Percentiles rank a stretch among this genome's conserved stretches.
These are phyloP conservation scores for Pyrrhia umbra DNA, from an alignment of 2,888 invertebrate genomes.

Conservation along the genomic window DNA sequence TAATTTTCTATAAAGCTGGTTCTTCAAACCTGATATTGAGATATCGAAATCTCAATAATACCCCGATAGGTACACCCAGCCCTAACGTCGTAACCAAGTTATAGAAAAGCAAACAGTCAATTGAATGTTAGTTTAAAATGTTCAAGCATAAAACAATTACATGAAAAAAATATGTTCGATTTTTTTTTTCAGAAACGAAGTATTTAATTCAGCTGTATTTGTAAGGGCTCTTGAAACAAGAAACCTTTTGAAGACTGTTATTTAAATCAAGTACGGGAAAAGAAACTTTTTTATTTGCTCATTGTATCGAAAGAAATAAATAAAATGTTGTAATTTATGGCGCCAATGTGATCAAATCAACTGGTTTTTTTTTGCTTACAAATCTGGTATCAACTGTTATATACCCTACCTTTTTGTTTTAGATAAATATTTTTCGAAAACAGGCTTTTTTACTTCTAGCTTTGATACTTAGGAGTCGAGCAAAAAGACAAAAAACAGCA, in stretches of 20 bases:
- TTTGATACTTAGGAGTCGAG: no score
- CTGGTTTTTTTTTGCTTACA: neutral
- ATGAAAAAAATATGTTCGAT: neutral
- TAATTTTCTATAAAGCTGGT: no score
- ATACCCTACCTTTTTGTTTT: no score
- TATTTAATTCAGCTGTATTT: neutral
- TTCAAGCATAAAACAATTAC: neutral
- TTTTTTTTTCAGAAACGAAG: neutral
- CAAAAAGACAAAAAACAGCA: no score
- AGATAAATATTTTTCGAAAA: no score
- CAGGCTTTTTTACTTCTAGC: no score
- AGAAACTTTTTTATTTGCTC: neutral
- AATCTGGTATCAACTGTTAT: no score
- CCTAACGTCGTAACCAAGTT: no score
- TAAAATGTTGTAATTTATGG: neutral
- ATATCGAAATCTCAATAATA: no score
- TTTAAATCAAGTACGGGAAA: neutral
- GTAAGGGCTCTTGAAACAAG: neutral
- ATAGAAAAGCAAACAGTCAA: neutral
- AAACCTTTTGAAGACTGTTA: neutral
- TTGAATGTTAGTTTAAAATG: neutral
- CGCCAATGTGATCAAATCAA: neutral
- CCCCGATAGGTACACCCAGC: no score
- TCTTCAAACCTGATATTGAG: no score
- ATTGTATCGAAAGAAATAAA: neutral